Base-by-base conservation (phyloP, 2,888 invertebrate genomes). In the Netelia melanura region DNA sequence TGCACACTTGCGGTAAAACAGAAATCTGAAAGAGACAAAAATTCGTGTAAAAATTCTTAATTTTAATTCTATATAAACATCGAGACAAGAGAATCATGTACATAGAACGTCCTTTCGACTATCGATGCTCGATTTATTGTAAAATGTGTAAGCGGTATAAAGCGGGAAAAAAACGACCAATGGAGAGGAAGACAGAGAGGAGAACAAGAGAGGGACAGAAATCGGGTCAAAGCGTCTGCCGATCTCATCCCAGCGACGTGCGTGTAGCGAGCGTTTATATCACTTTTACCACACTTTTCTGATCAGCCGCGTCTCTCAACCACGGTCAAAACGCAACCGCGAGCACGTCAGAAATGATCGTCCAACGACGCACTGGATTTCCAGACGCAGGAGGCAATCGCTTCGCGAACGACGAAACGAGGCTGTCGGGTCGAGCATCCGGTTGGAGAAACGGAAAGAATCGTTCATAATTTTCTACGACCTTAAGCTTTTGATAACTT, bases 161-260 rank as follows among this genome's bases (percentile, higher is more conserved):
- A 48, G 52, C 21, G 17, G 62, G 52, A 30, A 30, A 30, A 30
- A 5, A 30, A 30, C 30, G 30, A 68, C 65, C 21, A 48, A 44
- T 54, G 10, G 38, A 52, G 75, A 78, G 68, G 81, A 23, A 44
- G 11, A 43, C 65, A 79, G 78, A 71, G 64, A 71, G 61, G n/a
- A 54, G 72, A 65, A 14, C 23, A n/a, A 61, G 52, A 61, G 44
- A 75, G 48, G 62, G 43, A 76, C 56, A 78, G 80, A 83, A 89
- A 87, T 80, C 88, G 85, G 88, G 88, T 89, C 89, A 87, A 86
- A 87, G 81, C 80, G 88, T 88, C 87, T 88, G 86, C 84, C 84
- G 82, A 72, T 85, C 80, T 83, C 85, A 81, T 80, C 30, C 81
- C 80, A 84, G 79, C 67, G 25, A 61, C 30, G 52, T 38, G 70